These are phyloP conservation scores for Myzus persicae DNA, from an alignment of 1,140 invertebrate genomes.

Conservation along the genomic window DNA sequence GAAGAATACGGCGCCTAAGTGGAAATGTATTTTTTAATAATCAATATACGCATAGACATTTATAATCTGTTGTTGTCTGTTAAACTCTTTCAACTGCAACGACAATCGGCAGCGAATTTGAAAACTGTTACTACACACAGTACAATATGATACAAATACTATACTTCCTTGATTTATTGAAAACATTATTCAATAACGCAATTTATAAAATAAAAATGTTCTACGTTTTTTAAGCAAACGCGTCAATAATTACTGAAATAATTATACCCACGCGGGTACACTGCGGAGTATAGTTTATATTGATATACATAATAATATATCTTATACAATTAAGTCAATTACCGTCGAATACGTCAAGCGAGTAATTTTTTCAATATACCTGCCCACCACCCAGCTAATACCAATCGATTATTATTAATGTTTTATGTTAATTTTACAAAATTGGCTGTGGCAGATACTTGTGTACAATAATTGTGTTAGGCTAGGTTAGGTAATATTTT, in stretches of 20 bases:
- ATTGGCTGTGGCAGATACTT: neutral
- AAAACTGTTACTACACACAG: too few species aligned
- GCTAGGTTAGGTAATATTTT: neutral
- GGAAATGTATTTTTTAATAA: neutral
- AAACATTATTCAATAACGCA: neutral
- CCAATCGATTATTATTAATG: neutral
- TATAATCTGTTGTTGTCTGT: neutral
- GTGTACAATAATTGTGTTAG: neutral
- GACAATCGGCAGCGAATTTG: neutral
- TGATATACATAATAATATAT: too few species aligned
- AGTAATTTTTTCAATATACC: neutral
- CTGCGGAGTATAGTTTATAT: neutral
- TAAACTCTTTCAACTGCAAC: too few species aligned
- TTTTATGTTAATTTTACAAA: neutral
- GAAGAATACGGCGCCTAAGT: neutral
- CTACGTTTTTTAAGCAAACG: neutral
- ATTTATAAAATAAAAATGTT: neutral
- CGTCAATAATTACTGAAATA: neutral
- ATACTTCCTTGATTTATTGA: neutral
- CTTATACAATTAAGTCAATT: neutral
- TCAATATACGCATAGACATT: neutral
- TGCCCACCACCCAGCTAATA: too few species aligned
- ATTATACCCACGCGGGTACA: neutral
- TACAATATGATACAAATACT: neutral
- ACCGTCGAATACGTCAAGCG: neutral